Conservation (phyloP, 2,888 invertebrate genomes). For the Nomada fabriciana region DNA sequence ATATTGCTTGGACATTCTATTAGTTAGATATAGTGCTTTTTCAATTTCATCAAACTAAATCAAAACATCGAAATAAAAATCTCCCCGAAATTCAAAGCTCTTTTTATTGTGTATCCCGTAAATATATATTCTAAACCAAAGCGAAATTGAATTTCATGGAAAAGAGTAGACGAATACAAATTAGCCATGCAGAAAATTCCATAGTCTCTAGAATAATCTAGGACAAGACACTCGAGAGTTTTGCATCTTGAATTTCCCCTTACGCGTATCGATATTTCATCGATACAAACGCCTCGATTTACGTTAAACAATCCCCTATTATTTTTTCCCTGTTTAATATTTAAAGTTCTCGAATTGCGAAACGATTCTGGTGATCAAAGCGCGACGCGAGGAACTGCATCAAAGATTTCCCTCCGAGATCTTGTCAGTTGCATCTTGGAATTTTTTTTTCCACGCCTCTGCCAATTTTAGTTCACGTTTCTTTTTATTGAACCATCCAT, state of each 20-base stretch:
- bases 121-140: background rate
- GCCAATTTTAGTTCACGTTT: background rate
- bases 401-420: background rate
- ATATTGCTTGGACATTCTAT: conserved; percentile 17
- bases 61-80: background rate
- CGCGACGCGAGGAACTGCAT: background rate
- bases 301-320: background rate
- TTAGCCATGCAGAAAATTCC: too few species aligned
- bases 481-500: background rate
- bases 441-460: background rate
- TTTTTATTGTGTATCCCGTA: too few species aligned
- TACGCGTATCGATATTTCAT: background rate
- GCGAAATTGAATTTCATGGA: background rate
- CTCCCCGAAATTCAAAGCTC: background rate
- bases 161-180: background rate
- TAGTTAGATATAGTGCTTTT: conserved; percentile 10
- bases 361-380: conserved; percentile 31
- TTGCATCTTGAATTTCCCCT: conserved; percentile 23
- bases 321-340: background rate
- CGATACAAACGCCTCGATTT: background rate
- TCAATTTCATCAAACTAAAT: background rate
- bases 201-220: too few species aligned
- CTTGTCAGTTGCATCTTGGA: background rate
- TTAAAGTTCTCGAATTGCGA: conserved; percentile 5
- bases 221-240: background rate